Evolutionary conservation across 1,140 invertebrate genomes (phyloP).

Genomic region (Drosophila sturtevanti): DNA sequence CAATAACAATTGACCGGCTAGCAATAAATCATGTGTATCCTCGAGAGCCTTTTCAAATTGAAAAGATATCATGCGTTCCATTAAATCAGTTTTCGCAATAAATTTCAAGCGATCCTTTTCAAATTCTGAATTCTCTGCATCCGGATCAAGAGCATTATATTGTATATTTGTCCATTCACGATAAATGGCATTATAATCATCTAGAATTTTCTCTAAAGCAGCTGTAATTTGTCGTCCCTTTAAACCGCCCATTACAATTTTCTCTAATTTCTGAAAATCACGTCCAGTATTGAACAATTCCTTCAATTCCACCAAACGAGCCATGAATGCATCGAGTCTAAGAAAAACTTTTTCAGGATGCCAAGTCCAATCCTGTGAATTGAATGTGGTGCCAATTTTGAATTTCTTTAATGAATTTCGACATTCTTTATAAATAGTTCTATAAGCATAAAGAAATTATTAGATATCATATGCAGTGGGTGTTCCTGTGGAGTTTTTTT

Average conservation of each 20-base stretch:
- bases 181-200: slow-evolving; percentile 88
- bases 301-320: slow-evolving; percentile 84
- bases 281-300: slow-evolving; percentile 87
- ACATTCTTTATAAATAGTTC: slow-evolving; percentile 84
- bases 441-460: slow-evolving; percentile 46
- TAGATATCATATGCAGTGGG: too few relatives aligned
- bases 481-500: too few relatives aligned
- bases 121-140: slow-evolving; percentile 85
- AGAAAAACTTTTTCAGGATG: slow-evolving; percentile 87
- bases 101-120: slow-evolving; percentile 85
- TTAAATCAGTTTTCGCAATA: slow-evolving; percentile 84
- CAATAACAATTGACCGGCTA: slow-evolving; percentile 87
- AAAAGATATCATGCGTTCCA: slow-evolving; percentile 88
- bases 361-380: slow-evolving; percentile 87
- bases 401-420: slow-evolving; percentile 83
- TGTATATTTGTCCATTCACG: slow-evolving; percentile 86
- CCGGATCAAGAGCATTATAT: slow-evolving; percentile 83
- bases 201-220: slow-evolving; percentile 84
- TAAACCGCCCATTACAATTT: slow-evolving; percentile 90
- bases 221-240: slow-evolving; percentile 86
- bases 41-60: slow-evolving; percentile 88
- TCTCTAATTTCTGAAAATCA: slow-evolving; percentile 92
- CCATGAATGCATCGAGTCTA: slow-evolving; percentile 86
- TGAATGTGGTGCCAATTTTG: slow-evolving; percentile 64
- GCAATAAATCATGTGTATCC: slow-evolving; percentile 87